These are phyloP conservation scores for Mastacembelus armatus DNA, from an alignment of 2,797 vertebrate genomes.

Conservation along the genomic window DNA sequence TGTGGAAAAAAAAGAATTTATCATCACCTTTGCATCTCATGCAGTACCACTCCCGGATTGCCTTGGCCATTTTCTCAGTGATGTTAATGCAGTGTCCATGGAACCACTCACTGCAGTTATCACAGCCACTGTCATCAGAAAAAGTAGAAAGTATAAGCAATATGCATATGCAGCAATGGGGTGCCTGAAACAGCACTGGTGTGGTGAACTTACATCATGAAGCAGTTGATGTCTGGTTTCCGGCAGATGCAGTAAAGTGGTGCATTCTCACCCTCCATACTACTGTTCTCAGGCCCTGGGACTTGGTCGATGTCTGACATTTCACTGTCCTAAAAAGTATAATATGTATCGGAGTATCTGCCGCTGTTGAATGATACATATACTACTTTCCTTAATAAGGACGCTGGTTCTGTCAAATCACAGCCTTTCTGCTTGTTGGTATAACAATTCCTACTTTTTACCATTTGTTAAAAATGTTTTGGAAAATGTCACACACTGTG, in stretches of 20 bases:
- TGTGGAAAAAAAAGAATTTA: not conserved
- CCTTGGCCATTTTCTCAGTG: conserved; percentile 95
- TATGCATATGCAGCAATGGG: not conserved
- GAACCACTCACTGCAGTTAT: conserved; percentile 97
- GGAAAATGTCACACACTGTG: too few species aligned
- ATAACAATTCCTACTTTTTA: too few species aligned
- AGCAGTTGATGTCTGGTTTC: conserved; percentile 95
- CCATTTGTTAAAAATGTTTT: too few species aligned
- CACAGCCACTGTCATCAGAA: conserved; percentile 86
- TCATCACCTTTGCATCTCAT: conserved; percentile 88
- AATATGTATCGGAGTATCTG: not conserved
- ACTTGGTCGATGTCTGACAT: conserved; percentile 84
- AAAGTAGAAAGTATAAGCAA: not conserved
- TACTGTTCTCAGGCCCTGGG: conserved; percentile 80
- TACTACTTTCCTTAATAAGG: too few species aligned
- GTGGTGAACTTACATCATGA: conserved; percentile 91
- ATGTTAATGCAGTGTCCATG: conserved; percentile 95
- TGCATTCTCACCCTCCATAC: conserved; percentile 86
- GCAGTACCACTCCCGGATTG: conserved; percentile 95
- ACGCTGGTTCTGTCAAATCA: too few species aligned
- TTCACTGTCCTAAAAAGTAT: conserved; percentile 84
- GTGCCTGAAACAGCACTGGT: not conserved
- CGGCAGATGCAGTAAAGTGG: conserved; percentile 94
- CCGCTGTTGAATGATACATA: too few species aligned
- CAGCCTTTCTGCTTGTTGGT: too few species aligned